Evolutionary conservation across 2,797 vertebrate genomes (phyloP).

Genomic region (Knipowitschia caucasica): DNA sequence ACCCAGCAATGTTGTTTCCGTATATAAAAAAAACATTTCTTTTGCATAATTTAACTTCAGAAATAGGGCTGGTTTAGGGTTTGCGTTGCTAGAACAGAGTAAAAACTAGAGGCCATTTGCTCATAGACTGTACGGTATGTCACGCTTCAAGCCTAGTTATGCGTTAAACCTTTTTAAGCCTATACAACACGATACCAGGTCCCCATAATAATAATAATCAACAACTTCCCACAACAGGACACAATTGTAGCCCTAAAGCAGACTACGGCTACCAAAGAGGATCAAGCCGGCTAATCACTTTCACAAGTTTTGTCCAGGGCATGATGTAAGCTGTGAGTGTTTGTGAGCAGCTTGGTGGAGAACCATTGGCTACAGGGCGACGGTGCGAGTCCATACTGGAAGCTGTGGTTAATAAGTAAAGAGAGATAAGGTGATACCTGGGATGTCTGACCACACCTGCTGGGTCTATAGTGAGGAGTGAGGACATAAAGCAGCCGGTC

Average conservation of each 20-base stretch:
- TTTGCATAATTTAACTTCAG: too few species aligned
- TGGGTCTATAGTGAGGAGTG: slow-evolving; percentile 24
- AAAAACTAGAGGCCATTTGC: too few species aligned
- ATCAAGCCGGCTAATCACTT: slow-evolving; percentile 28
- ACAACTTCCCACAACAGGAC: slow-evolving; percentile 8
- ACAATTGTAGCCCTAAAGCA: not conserved
- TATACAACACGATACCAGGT: slow-evolving; percentile 19
- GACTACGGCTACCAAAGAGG: slow-evolving; percentile 29
- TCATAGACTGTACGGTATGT: too few species aligned
- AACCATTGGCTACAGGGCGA: not conserved
- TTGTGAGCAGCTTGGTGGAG: not conserved
- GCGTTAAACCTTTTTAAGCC: slow-evolving; percentile 15
- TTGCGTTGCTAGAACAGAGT: too few species aligned
- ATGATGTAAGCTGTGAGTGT: slow-evolving; percentile 15
- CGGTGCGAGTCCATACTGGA: slow-evolving; percentile 17
- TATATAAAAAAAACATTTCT: too few species aligned
- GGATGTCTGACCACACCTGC: slow-evolving; percentile 41
- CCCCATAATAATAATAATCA: slow-evolving; percentile 1
- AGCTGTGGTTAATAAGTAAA: slow-evolving; percentile 52
- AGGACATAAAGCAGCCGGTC: slow-evolving; percentile 15
- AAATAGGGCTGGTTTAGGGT: too few species aligned
- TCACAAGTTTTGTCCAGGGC: slow-evolving; percentile 22
- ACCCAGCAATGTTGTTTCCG: too few species aligned
- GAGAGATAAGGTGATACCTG: slow-evolving; percentile 49
- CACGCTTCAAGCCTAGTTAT: slow-evolving; percentile 1